A percentile compares a stretch with the other conserved stretches of the same genome.
These are phyloP conservation scores for Ochotona princeps DNA, from an alignment of 2,113 vertebrate species.

Conservation along the genomic window DNA sequence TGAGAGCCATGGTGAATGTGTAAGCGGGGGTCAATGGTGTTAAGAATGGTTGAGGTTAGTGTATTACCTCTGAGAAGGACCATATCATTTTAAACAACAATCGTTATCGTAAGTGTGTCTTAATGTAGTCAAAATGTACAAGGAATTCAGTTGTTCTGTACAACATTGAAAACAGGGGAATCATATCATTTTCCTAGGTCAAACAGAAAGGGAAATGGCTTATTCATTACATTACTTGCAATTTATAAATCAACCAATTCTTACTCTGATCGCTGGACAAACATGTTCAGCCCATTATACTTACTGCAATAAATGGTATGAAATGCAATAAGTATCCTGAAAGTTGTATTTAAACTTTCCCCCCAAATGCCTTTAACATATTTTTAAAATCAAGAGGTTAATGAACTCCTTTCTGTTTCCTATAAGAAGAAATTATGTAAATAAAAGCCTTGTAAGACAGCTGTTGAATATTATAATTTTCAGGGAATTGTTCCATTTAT, in stretches of 20 bases:
- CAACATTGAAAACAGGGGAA: neutral
- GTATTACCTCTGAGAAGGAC: neutral
- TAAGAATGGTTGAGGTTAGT: too few species aligned
- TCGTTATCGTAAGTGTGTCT: neutral
- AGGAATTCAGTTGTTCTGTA: neutral
- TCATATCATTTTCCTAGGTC: neutral
- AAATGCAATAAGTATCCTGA: neutral
- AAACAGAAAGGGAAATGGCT: neutral
- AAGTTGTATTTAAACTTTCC: neutral
- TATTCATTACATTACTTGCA: neutral
- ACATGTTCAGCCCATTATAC: neutral
- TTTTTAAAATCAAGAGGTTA: conserved; percentile 1
- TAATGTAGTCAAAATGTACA: neutral
- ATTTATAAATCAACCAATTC: conserved; percentile 27
- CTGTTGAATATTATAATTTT: conserved; percentile 6
- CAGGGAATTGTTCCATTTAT: neutral
- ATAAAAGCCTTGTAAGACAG: neutral
- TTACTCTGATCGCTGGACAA: neutral
- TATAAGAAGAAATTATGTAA: neutral
- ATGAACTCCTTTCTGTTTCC: neutral
- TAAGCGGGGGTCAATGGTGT: neutral
- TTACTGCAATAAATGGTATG: neutral
- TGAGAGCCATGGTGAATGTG: neutral
- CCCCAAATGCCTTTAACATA: neutral
- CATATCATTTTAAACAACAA: neutral